Evolutionary conservation across 2,888 invertebrate genomes (phyloP).

Genomic region (Drosophila sordidula): DNA sequence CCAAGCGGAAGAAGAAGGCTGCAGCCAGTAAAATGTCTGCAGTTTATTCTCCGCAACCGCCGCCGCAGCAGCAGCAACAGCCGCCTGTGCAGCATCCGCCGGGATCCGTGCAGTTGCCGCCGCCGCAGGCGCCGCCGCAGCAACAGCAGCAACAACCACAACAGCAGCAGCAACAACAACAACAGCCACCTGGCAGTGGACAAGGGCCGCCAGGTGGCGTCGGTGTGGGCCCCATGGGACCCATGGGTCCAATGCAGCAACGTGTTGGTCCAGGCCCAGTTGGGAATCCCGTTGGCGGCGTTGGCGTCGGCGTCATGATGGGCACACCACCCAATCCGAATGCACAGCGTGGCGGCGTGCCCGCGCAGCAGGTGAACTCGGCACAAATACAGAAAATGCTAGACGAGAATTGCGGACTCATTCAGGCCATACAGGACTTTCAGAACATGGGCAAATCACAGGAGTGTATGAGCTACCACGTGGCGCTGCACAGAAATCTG

Average conservation of each 20-base stretch:
- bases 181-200: constrained; percentile 57
- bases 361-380: constrained; percentile 90
- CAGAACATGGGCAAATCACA: constrained; percentile 97
- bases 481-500: constrained; percentile 96
- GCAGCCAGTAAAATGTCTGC: constrained; percentile 85
- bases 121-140: constrained; percentile 47
- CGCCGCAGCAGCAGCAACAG: constrained; percentile 73
- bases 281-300: constrained; percentile 53
- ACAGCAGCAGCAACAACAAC: constrained; percentile 56
- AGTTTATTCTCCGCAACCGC: constrained; percentile 85
- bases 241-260: constrained; percentile 73
- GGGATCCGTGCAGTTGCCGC: constrained; percentile 58
- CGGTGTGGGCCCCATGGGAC: constrained; percentile 62
- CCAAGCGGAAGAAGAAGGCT: constrained; percentile 85
- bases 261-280: constrained; percentile 70
- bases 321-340: constrained; percentile 83
- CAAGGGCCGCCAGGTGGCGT: constrained; percentile 67
- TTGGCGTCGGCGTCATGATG: constrained; percentile 70
- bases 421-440: constrained; percentile 98
- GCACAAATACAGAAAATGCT: constrained; percentile 97
- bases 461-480: constrained; percentile 97
- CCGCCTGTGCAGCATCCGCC: constrained; percentile 65
- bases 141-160: constrained; percentile 49
- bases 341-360: constrained; percentile 81
- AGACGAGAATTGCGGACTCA: constrained; percentile 98